Evolutionary conservation across 1,140 invertebrate genomes (phyloP), one percentile per base, ranked within the genome.

Genomic region (Bombus difficillimus): DNA sequence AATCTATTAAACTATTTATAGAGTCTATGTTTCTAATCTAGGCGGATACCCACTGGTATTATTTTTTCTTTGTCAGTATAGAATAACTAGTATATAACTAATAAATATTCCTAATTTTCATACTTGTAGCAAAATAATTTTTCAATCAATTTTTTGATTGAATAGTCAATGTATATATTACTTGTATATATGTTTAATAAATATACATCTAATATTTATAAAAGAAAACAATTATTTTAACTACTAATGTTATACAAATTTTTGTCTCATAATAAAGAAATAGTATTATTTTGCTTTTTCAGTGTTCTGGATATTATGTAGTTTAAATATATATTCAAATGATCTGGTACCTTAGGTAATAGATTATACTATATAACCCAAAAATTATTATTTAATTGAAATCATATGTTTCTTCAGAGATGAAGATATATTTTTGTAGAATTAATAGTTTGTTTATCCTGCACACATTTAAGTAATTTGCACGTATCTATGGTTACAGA

Each of bases 381-480:
- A 37, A 69, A 53, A 69, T 80, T 68, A 10, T 68, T 47, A 41
- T 79, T 68, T 59, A 62, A 62, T 57, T 81, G 12, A 66, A 79
- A 18, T 66, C 69, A 66, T 13, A 57, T 59, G 6, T 76, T 77
- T 82, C n/a, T 78, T 9, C 69, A 43, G 8, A 32, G n/a, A 43
- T n/a, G 9, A 64, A 64, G 43, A 80, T 64, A 43, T 37, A 72
- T 9, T 18, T 39, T 43, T 68, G 34, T 75, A 66, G 32, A 83
- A 66, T 69, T 66, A 76, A 84, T 66, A 59, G 57, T 43, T 22
- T 69, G 9, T 41, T 80, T 64, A 86, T 41, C 18, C 25, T 64
- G 25, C 39, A 72, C 85, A 89, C 37, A 18, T 84, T 25, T n/a
- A 13, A 57, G 28, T 76, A 59, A 82, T 62, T 72, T 84, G n/a